Evolutionary conservation across 2,113 vertebrate species (phyloP), one percentile per base, ranked within the genome.

Genomic region (Lasiurus borealis): DNA sequence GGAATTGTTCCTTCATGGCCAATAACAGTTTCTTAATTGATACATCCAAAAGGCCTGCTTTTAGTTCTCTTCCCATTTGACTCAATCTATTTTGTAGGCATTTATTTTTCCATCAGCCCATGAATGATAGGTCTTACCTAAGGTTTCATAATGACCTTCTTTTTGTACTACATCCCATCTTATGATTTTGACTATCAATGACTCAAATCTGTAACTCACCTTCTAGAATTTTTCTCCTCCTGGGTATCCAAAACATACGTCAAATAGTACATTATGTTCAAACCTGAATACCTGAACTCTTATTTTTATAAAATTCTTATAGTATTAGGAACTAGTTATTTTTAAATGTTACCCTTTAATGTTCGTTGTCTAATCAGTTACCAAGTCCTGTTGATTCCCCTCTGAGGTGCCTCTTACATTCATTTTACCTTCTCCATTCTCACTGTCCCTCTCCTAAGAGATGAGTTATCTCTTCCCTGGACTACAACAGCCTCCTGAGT

Each of bases 201-300:
- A 84, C 64, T 46, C 54, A 90, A 76, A 82, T 69, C 29, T 88
- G 40, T 82, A 83, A 52, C 52, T 93, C 87, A 29, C 71, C 12
- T 72, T 52, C 19, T 66, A 8, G 44, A 59, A 25, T 57, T 68
- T 73, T 78, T 68, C 72, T 76, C 7, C 7, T 31, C 9, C 54
- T 66, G 15, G 71, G 44, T 31, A 8, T 50, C 19, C 52, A 52
- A 88, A 34, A 85, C 48, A 31, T 44, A 80, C 14, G 8, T 68
- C 34, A 84, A 84, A 91, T 71, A 21, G 18, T 57, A 54, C 14
- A 48, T 66, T 46, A 81, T 31, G 15, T 29, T 76, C 46, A 95
- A 97, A 88, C 8, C 46, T 82, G 84, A 92, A 71, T 84, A 78
- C 75, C 14, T 88, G 14, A 78, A 16, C n/a, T 93, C 59, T 80